Conservation (phyloP, 2,113 vertebrate genomes). For the Carassius auratus region DNA sequence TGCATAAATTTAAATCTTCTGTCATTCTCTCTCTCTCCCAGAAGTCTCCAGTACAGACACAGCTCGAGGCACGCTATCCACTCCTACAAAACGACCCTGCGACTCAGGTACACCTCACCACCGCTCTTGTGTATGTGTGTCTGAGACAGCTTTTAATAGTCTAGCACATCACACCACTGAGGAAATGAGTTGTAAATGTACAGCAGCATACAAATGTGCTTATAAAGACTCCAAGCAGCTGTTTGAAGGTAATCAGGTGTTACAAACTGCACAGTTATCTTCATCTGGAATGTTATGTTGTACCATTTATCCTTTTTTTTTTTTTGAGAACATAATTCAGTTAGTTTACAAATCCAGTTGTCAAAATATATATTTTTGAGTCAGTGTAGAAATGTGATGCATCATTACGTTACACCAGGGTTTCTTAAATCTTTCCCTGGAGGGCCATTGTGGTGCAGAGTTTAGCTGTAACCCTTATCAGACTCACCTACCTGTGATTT, state of each 20-base stretch:
- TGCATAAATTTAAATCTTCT: not conserved
- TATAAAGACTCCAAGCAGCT: too few species aligned
- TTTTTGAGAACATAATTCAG: not conserved
- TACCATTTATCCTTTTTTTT: not conserved
- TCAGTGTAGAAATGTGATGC: not conserved
- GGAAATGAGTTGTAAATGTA: slow-evolving; percentile 21
- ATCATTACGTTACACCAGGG: not conserved
- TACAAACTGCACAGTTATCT: not conserved
- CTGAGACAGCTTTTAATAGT: slow-evolving; percentile 24
- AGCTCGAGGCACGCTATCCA: slow-evolving; percentile 84
- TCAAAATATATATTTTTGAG: not conserved
- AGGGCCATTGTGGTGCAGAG: too few species aligned
- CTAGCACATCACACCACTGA: slow-evolving; percentile 1
- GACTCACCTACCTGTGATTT: too few species aligned
- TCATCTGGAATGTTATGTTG: not conserved
- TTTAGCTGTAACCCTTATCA: too few species aligned
- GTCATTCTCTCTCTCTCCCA: slow-evolving; percentile 58
- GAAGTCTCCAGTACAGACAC: slow-evolving; percentile 88
- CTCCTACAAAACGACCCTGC: slow-evolving; percentile 88
- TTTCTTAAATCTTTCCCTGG: too few species aligned
- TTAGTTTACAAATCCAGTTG: not conserved
- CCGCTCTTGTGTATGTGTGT: not conserved
- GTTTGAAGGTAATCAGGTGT: too few species aligned
- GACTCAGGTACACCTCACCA: slow-evolving; percentile 78
- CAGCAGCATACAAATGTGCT: not conserved